These are phyloP conservation scores for Scaptomyza hsui DNA, from an alignment of 1,140 invertebrate genomes.

Conservation along the genomic window DNA sequence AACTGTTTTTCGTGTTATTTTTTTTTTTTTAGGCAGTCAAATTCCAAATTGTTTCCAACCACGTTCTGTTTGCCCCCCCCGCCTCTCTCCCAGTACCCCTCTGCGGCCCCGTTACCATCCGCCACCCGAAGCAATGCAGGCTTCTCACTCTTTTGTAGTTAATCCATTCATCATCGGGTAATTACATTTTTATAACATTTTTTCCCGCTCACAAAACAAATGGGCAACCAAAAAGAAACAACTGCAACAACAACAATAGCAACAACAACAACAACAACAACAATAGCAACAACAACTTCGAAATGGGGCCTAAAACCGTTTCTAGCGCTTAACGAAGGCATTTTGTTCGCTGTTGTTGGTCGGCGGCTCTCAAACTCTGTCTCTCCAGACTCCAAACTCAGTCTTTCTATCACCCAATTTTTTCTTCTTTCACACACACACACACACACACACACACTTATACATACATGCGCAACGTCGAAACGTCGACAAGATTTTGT, in stretches of 20 bases:
- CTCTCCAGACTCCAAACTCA: slow-evolving; percentile 16
- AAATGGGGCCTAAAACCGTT: slow-evolving; percentile 68
- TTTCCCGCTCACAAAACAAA: slow-evolving; percentile 78
- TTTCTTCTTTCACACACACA: slow-evolving; percentile 58
- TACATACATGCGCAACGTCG: slow-evolving; percentile 19
- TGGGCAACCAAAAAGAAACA: slow-evolving; percentile 64
- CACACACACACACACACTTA: slow-evolving; percentile 19
- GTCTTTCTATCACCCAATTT: slow-evolving; percentile 70
- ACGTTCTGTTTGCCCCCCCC: slow-evolving; percentile 19
- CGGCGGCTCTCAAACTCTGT: slow-evolving; percentile 18
- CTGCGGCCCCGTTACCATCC: slow-evolving; percentile 36
- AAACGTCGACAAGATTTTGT: slow-evolving; percentile 75
- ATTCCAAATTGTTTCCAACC: slow-evolving; percentile 54
- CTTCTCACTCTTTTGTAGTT: slow-evolving; percentile 79
- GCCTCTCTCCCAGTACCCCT: neutral
- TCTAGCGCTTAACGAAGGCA: slow-evolving; percentile 77
- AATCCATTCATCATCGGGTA: slow-evolving; percentile 83
- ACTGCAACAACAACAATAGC: slow-evolving; percentile 46
- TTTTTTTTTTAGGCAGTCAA: slow-evolving; percentile 24
- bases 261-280: slow-evolving; percentile 27
- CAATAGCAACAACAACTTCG: too few relatives aligned
- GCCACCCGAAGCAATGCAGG: slow-evolving; percentile 64
- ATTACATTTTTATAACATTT: slow-evolving; percentile 83
- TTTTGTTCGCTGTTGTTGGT: slow-evolving; percentile 69
- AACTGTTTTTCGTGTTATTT: slow-evolving; percentile 35